Evolutionary conservation across 2,888 invertebrate genomes (phyloP), one percentile per base, ranked within the genome.

Genomic region (Drosophila paranaensis): DNA sequence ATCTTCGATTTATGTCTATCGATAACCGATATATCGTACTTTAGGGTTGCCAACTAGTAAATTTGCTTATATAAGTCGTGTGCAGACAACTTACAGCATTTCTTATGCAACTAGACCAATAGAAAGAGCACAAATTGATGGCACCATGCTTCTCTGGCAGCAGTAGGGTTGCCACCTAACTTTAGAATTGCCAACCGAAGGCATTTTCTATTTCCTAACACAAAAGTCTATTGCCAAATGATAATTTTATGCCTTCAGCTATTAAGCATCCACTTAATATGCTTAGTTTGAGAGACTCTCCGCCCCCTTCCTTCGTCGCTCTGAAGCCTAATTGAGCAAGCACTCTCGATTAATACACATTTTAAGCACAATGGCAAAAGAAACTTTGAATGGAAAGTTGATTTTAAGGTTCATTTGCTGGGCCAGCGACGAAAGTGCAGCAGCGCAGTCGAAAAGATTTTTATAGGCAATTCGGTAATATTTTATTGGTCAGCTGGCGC

Each of bases 381-480:
- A 48, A 54, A 16, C 42, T 33, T 37, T 25, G 63, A 82, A 78
- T 67, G 70, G 80, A 82, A 77, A 83, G 83, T 88, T 66, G 57
- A 88, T 75, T 77, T 82, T 63, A 80, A 68, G 83, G 77, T 85
- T 82, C 73, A 77, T 55, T 85, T 81, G 69, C 33, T 65, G 58
- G 58, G 53, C 51, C 60, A 54, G 57, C 33, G 33, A 48, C 16
- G 72, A 82, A 81, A 86, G 81, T 77, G 74, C 64, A 2, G 20
- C 20, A 77, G 58, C 72, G 25, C 80, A 82, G 74, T 77, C 56
- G n/a, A 43, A 55, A 43, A 60, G 66, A 58, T 77, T 60, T 63
- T 58, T 55, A 42, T 61, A 66, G 67, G 79, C 84, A 88, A 83
- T 87, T 84, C 82, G 64, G 60, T 60, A 64, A 81, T 77, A 71